Evolutionary conservation across 2,888 invertebrate genomes (phyloP).

Genomic region (Erpobdella octoculata): DNA sequence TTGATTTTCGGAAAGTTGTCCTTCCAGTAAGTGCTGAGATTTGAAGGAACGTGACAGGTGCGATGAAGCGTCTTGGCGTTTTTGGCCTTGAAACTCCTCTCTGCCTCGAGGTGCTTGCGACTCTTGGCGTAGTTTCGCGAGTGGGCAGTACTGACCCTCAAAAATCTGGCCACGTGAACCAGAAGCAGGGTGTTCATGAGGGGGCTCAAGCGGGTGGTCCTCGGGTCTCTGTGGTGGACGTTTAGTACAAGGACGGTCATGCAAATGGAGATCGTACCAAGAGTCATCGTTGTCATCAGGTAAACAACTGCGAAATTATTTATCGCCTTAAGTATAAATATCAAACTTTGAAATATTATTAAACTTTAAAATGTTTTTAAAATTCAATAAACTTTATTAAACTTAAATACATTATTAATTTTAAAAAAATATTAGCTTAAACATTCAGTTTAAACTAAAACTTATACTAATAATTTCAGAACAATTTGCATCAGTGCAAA

Average conservation of each 20-base stretch:
- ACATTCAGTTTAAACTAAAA: not conserved
- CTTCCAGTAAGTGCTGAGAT: conserved; percentile 1
- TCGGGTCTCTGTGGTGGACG: conserved; percentile 35
- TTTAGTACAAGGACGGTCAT: conserved; percentile 38
- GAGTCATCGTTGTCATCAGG: conserved; percentile 37
- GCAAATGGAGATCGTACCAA: conserved; percentile 38
- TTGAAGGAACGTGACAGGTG: not conserved
- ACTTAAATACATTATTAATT: not conserved
- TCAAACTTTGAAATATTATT: not conserved
- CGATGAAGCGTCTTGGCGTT: not conserved
- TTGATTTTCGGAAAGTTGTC: not conserved
- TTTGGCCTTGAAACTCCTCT: not conserved
- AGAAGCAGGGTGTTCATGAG: conserved; percentile 13
- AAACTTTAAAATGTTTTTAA: no score
- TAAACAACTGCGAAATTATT: conserved; percentile 36
- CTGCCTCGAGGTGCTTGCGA: not conserved
- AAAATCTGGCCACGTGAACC: conserved; percentile 16
- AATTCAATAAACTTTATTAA: no score
- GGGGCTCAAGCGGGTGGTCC: not conserved
- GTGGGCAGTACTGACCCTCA: conserved; percentile 18
- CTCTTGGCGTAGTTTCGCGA: conserved; percentile 3
- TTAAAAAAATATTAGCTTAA: not conserved
- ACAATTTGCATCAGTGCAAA: not conserved
- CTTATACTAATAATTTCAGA: not conserved
- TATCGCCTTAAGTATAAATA: not conserved